These are phyloP conservation scores for Alethe diademata DNA, from an alignment of 2,113 vertebrate species.

Conservation along the genomic window DNA sequence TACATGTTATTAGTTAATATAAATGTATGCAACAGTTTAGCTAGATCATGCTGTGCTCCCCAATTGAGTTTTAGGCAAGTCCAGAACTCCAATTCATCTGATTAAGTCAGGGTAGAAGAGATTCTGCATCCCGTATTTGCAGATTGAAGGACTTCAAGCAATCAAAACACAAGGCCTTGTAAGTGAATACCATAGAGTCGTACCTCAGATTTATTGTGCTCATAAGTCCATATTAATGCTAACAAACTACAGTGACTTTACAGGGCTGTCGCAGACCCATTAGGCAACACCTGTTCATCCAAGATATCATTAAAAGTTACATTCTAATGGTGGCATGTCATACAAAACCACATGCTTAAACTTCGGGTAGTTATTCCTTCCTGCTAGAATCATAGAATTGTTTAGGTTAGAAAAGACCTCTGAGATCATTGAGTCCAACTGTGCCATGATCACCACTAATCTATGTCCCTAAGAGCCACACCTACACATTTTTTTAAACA, in stretches of 20 bases:
- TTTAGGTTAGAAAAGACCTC: background rate
- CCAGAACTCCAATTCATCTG: background rate
- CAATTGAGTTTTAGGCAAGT: background rate
- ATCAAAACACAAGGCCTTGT: background rate
- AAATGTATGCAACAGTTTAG: background rate
- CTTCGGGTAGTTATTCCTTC: background rate
- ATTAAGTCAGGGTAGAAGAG: background rate
- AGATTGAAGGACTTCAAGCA: background rate
- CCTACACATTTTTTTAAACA: background rate
- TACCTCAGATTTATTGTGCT: background rate
- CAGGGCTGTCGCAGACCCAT: background rate
- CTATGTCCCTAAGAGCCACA: background rate
- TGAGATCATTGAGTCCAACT: background rate
- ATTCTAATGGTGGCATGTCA: background rate
- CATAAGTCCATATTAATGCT: background rate
- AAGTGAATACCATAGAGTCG: background rate
- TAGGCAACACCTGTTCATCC: background rate
- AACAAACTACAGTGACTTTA: background rate
- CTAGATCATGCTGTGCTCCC: fast-evolving
- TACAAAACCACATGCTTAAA: background rate
- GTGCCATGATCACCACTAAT: background rate
- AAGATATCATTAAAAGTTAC: background rate
- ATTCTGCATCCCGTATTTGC: background rate
- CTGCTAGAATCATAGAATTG: background rate
- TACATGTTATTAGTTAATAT: background rate